Base-by-base conservation (phyloP, 2,797 vertebrate species). In the Simalia tracyae region DNA sequence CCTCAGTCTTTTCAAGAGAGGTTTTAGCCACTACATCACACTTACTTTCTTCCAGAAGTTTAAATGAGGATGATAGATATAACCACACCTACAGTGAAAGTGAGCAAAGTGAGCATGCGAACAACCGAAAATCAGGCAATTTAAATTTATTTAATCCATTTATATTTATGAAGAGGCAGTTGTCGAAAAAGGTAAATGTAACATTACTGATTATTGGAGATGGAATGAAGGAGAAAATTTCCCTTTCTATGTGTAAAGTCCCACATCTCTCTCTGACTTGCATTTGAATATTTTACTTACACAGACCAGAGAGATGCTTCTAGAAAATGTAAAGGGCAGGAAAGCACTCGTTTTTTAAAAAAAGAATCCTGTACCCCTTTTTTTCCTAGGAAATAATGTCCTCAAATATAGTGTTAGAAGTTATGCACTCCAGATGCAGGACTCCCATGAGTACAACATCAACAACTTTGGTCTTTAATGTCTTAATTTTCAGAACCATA, bases 41-140 rank as follows among this genome's bases (percentile, higher is more conserved):
- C 31, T 90, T 28, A 31, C 93, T 86, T 66, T 84, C 72, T 93
- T 90, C 76, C 84, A 94, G 36, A 76, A 91, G 36, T 72, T 81
- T 24, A 81, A 86, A 64, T 81, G 72, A 59, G 31, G 9, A 87
- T 8, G 22, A 0, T 0, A 89, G 22, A 0, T 92, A 31, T 63
- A 76, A 76, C 63, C 68, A 31, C 36, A 26, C 84, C 56, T 54
- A 36, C 57, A 42, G 84, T 63, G 42, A 61, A 92, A 72, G 76
- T 86, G 86, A 92, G 89, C n/a, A 36, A 36, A 36, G 36, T 36
- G 36, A 36, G 36, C 36, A 36, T 36, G 36, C 2, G 36, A 36
- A 36, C 36, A 36, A 36, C 36, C 63, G 46, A 63, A 31, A 54
- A 92, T 72, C 54, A 22, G 11, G 36, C 28, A 72, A 28, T 89